phyloP scores from a whole-genome alignment of 2,888 invertebrate genomes.

The Unio delphinus region DNA sequence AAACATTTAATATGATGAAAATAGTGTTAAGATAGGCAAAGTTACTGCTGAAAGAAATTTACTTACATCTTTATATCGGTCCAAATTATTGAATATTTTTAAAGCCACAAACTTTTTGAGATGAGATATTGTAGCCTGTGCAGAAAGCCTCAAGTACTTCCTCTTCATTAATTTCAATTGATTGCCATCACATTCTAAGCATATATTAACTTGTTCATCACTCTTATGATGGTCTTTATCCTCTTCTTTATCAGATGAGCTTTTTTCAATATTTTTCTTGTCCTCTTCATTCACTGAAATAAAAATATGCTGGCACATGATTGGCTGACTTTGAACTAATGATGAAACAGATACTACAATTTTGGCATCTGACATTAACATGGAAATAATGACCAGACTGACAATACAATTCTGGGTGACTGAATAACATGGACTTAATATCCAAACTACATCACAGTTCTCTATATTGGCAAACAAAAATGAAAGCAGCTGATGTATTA shows the following conservation, averaged over 20 bases:
- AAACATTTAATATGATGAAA: too few relatives aligned
- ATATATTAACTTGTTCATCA: conserved; percentile 94
- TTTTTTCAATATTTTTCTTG: conserved; percentile 39
- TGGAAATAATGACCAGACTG: too few relatives aligned
- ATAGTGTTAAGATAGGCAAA: too few relatives aligned
- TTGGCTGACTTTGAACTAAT: too few relatives aligned
- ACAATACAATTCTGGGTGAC: too few relatives aligned
- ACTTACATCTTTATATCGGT: conserved; percentile 67
- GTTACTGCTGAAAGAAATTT: background rate
- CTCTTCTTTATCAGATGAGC: conserved; percentile 66
- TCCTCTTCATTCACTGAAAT: conserved; percentile 43
- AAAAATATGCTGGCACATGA: too few relatives aligned
- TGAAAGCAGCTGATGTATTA: too few relatives aligned
- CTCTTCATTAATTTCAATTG: conserved; percentile 88
- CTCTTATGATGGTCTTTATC: conserved; percentile 93
- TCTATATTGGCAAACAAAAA: too few relatives aligned
- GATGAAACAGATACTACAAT: too few relatives aligned
- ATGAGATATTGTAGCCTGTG: conserved; percentile 98
- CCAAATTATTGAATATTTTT: conserved; percentile 65
- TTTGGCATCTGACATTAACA: too few relatives aligned
- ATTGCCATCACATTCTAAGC: conserved; percentile 87
- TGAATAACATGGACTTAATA: too few relatives aligned
- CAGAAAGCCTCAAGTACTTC: conserved; percentile 93
- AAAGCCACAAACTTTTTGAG: conserved; percentile 96
- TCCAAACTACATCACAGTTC: too few relatives aligned